phyloP scores from a whole-genome alignment of 2,797 vertebrate genomes.

The Salmo trutta region DNA sequence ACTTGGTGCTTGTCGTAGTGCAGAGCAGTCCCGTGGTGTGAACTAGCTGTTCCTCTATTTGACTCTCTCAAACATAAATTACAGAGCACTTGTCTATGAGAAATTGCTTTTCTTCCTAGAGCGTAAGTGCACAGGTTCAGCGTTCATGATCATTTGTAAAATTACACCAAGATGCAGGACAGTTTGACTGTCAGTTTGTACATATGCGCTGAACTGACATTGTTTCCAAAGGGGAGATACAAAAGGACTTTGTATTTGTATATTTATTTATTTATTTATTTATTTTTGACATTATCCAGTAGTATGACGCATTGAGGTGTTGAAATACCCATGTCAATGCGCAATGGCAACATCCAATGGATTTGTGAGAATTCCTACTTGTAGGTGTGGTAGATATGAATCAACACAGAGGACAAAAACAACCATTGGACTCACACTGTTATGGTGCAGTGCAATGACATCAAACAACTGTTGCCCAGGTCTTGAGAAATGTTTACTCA shows the following conservation, averaged over 20 bases:
- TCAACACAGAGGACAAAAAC: constrained; percentile 5
- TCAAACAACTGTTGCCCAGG: constrained; percentile 23
- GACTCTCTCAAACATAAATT: constrained; percentile 33
- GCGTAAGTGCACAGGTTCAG: not conserved
- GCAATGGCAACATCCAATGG: not conserved
- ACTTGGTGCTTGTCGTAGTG: constrained; percentile 59
- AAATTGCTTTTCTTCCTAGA: not conserved
- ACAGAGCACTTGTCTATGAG: constrained; percentile 15
- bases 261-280: too few relatives aligned
- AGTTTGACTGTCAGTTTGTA: too few relatives aligned
- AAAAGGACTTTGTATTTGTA: not conserved
- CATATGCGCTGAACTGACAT: not conserved
- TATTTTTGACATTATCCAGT: too few relatives aligned
- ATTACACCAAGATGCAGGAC: too few relatives aligned
- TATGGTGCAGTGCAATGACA: constrained; percentile 14
- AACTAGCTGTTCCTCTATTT: constrained; percentile 32
- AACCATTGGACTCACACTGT: constrained; percentile 10
- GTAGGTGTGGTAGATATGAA: constrained; percentile 39
- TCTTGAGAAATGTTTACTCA: constrained; percentile 53
- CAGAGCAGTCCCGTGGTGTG: constrained; percentile 14
- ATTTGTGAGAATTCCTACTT: constrained; percentile 11
- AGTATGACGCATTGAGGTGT: not conserved
- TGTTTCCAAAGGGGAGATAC: not conserved
- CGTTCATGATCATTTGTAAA: too few relatives aligned
- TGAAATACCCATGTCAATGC: constrained; percentile 3